These are phyloP conservation scores for Boloria selene DNA, from an alignment of 2,888 invertebrate species.

Conservation along the genomic window DNA sequence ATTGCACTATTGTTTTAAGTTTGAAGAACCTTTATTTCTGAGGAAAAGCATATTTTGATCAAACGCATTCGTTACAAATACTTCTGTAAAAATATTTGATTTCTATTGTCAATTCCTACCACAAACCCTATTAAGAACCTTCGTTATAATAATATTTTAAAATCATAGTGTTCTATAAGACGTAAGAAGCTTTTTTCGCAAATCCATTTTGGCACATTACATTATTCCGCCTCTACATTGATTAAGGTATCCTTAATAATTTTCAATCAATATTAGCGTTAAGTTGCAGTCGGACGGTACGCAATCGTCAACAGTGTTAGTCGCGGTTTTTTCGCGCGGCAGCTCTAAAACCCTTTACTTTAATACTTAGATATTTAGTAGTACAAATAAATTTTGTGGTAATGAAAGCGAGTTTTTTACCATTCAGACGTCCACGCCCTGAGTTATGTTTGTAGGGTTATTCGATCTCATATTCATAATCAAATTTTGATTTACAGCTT, in stretches of 20 bases:
- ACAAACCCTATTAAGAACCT: no score
- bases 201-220: no score
- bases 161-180: no score
- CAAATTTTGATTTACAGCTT: constrained; percentile 73
- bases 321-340: constrained; percentile 51
- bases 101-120: no score
- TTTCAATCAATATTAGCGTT: neutral
- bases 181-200: no score
- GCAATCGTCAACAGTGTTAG: constrained; percentile 49
- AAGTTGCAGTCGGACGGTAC: constrained; percentile 43
- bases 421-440: constrained; percentile 65
- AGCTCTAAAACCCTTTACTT: constrained; percentile 68
- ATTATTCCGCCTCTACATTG: neutral
- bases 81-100: no score
- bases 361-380: constrained; percentile 71
- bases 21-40: no score
- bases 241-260: neutral
- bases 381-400: constrained; percentile 64
- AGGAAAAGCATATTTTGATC: no score
- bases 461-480: constrained; percentile 63
- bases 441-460: constrained; percentile 56
- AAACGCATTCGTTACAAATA: no score
- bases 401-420: constrained; percentile 59
- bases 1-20: no score
- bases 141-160: no score